Conservation (phyloP, 92 coral and sea anemone species). For the Anthopleura xanthogrammica region DNA sequence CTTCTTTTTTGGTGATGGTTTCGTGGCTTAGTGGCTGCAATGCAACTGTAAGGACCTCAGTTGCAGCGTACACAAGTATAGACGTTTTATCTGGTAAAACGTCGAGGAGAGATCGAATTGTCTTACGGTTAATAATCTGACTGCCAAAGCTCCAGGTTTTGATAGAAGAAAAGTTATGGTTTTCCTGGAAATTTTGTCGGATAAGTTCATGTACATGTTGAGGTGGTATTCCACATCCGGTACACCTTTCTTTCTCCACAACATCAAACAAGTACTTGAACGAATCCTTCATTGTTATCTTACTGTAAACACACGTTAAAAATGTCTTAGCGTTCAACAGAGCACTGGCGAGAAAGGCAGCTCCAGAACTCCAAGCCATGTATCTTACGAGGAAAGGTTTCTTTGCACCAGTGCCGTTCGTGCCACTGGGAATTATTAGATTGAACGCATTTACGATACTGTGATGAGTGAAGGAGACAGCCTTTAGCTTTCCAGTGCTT, state of each 20-base stretch:
- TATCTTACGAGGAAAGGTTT: neutral
- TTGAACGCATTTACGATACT: constrained; percentile 4
- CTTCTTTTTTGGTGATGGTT: constrained; percentile 1
- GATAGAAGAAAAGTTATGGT: constrained; percentile 2
- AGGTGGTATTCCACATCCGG: neutral
- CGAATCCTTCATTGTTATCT: neutral
- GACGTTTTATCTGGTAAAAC: neutral
- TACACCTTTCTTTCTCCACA: constrained; percentile 10
- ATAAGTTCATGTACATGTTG: constrained; percentile 3
- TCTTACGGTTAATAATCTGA: constrained; percentile 9
- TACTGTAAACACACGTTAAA: neutral
- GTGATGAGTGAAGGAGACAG: constrained; percentile 16
- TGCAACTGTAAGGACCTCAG: neutral
- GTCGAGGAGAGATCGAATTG: neutral
- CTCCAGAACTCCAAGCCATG: constrained; percentile 6
- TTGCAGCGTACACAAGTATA: constrained; percentile 9
- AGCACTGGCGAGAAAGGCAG: neutral
- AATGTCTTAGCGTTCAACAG: neutral
- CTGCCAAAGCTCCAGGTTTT: constrained; percentile 9
- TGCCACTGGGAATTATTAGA: neutral
- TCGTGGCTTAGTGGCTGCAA: neutral
- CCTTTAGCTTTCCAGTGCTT: constrained; percentile 18
- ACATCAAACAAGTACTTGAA: constrained; percentile 12
- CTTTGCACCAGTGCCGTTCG: neutral
- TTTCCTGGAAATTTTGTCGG: neutral